A percentile compares a stretch with the other conserved stretches of the same genome.
phyloP scores from a whole-genome alignment of 2,113 vertebrate species.

The Dipodomys spectabilis region DNA sequence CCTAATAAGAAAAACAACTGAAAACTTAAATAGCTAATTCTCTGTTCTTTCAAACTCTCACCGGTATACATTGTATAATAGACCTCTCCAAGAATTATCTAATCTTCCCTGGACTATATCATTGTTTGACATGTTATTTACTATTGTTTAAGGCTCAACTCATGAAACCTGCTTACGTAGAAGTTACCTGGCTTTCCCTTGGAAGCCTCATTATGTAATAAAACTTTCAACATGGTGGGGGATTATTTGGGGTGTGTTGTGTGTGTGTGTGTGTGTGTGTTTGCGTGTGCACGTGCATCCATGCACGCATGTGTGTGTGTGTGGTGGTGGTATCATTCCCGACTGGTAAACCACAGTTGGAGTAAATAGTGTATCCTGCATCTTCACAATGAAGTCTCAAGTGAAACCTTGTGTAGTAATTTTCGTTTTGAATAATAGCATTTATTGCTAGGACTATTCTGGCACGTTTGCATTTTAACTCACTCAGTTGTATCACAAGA shows the following conservation, averaged over 20 bases:
- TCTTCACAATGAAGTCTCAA: not conserved
- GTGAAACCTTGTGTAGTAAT: not conserved
- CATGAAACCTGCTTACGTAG: not conserved
- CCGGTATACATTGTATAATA: not conserved
- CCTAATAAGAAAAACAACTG: not conserved
- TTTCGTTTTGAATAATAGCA: not conserved
- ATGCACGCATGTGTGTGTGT: too few species aligned
- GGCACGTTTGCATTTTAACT: not conserved
- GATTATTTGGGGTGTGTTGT: too few species aligned
- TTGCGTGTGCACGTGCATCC: too few species aligned
- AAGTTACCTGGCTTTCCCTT: not conserved
- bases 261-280: too few species aligned
- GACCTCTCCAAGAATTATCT: not conserved
- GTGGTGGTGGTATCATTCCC: not conserved
- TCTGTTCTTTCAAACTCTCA: not conserved
- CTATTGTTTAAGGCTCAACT: conserved; percentile 20
- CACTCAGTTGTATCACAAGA: not conserved
- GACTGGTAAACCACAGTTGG: not conserved
- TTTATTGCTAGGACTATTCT: not conserved
- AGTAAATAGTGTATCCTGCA: not conserved
- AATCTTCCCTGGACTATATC: not conserved
- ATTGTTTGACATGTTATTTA: conserved; percentile 33
- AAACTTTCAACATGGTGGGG: not conserved
- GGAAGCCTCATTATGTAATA: conserved; percentile 1
- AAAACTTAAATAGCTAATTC: not conserved